A percentile compares a stretch with the other conserved stretches of the same genome.
These are phyloP conservation scores for Synanthedon andrenaeformis DNA, from an alignment of 2,888 invertebrate genomes.

Conservation along the genomic window DNA sequence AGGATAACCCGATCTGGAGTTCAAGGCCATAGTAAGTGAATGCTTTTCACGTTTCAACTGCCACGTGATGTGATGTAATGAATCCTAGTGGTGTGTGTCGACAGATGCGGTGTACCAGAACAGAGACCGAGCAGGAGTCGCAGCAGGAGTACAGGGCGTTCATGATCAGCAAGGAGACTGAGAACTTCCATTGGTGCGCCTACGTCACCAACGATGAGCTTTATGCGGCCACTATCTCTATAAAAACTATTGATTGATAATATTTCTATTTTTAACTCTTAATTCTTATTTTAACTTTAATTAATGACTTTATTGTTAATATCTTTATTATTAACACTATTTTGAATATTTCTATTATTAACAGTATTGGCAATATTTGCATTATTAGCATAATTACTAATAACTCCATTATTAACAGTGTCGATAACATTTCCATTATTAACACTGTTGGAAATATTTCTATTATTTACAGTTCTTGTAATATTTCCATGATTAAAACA, in stretches of 20 bases:
- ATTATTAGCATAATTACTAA: too few species aligned
- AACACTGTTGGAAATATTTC: too few species aligned
- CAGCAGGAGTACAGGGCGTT: constrained; percentile 99
- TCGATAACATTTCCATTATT: too few species aligned
- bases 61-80: neutral
- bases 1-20: constrained; percentile 98
- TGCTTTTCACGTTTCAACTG: constrained; percentile 5
- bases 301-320: too few species aligned
- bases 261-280: neutral
- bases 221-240: constrained; percentile 85
- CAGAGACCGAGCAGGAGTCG: constrained; percentile 96
- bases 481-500: too few species aligned
- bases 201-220: constrained; percentile 99
- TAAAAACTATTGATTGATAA: too few species aligned
- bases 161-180: constrained; percentile 99
- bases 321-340: too few species aligned
- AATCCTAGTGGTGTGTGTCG: constrained; percentile 4
- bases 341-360: too few species aligned
- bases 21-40: constrained; percentile 93
- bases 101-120: constrained; percentile 90
- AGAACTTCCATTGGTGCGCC: constrained; percentile 97
- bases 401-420: too few species aligned
- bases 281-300: too few species aligned
- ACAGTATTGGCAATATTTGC: too few species aligned
- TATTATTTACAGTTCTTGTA: too few species aligned